Percentiles rank a stretch among this genome's conserved stretches.
phyloP scores from a whole-genome alignment of 2,797 vertebrate genomes.

The Danio jaintianensis region DNA sequence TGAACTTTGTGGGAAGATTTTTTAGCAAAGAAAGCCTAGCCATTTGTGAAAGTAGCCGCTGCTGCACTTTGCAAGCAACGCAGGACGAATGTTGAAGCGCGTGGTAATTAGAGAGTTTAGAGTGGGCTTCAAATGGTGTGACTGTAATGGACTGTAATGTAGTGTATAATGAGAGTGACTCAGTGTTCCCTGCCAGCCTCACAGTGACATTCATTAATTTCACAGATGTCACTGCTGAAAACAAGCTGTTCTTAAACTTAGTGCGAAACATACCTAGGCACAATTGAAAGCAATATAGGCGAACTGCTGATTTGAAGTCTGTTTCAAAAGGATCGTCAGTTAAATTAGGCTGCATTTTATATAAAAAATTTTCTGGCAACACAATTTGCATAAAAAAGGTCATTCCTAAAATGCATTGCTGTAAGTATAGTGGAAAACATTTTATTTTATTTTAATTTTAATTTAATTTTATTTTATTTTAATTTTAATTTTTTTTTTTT shows the following conservation, averaged over 20 bases:
- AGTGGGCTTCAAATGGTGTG: slow-evolving; percentile 49
- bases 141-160: slow-evolving; percentile 58
- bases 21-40: neutral
- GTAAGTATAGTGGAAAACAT: no score
- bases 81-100: slow-evolving; percentile 15
- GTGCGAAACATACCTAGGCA: neutral
- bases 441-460: no score
- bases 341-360: neutral
- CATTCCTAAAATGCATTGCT: no score
- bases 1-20: slow-evolving; percentile 25
- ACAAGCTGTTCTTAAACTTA: slow-evolving; percentile 16
- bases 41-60: neutral
- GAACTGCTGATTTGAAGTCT: neutral
- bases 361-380: no score
- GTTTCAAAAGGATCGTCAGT: neutral
- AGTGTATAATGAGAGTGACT: slow-evolving; percentile 52
- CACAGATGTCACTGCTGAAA: slow-evolving; percentile 32
- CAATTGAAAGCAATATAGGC: neutral
- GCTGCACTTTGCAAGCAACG: slow-evolving; percentile 8
- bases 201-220: slow-evolving; percentile 42
- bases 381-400: no score
- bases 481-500: no score
- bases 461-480: no score
- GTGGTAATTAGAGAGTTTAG: slow-evolving; percentile 53
- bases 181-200: slow-evolving; percentile 26